Conservation (phyloP, 2,797 vertebrate genomes). For the Pangasius larnaudii region DNA sequence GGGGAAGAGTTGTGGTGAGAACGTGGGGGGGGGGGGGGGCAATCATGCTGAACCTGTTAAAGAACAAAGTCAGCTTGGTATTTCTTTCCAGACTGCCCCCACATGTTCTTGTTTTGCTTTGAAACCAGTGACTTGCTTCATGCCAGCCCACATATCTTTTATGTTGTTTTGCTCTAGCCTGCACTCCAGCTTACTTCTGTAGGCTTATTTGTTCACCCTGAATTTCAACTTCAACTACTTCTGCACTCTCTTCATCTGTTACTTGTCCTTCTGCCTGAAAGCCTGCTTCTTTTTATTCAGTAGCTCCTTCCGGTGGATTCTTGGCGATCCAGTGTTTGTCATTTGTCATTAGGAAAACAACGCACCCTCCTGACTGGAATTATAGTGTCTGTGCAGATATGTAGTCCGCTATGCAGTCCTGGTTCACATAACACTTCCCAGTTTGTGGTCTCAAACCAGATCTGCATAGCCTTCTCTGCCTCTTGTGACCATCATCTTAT, state of each 20-base stretch:
- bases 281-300: neutral
- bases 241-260: neutral
- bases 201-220: neutral
- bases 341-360: no score
- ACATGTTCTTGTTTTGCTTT: neutral
- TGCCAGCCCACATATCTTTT: neutral
- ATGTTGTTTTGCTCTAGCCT: neutral
- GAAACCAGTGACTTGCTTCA: neutral
- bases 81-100: neutral
- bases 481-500: no score
- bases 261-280: neutral
- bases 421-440: no score
- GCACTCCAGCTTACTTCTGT: no score
- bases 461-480: no score
- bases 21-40: no score
- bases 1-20: neutral
- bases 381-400: no score
- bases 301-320: no score
- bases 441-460: no score
- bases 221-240: neutral
- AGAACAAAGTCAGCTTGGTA: neutral
- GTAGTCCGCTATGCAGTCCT: no score
- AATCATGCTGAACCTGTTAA: neutral
- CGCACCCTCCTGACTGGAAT: no score
- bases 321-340: no score